phyloP scores from a whole-genome alignment of 1,140 invertebrate genomes.

The Nilaparvata lugens region DNA sequence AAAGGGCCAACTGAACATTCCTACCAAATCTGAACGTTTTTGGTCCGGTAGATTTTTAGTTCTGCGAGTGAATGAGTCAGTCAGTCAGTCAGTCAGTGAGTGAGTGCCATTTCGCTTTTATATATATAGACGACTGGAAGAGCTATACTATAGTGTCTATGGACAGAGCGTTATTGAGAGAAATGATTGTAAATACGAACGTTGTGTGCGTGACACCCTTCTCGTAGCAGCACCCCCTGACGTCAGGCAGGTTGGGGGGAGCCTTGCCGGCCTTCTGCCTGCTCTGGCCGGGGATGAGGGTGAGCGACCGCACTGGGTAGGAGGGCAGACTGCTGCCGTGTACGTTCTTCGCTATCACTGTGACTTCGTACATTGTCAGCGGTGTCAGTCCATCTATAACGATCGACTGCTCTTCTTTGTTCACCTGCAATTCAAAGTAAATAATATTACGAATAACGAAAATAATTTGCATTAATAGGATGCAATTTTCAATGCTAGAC shows the following conservation, averaged over 20 bases:
- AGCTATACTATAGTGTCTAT: too few species aligned
- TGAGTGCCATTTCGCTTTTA: too few species aligned
- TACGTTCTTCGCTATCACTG: conserved; percentile 57
- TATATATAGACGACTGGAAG: too few species aligned
- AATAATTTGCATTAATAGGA: too few species aligned
- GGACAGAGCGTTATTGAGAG: too few species aligned
- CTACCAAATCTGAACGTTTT: too few species aligned
- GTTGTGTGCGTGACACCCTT: conserved; percentile 60
- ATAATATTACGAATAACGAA: too few species aligned
- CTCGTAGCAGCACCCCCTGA: conserved; percentile 55
- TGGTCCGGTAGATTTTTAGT: too few species aligned
- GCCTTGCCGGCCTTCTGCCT: conserved; percentile 40
- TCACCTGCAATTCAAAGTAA: conserved; percentile 30
- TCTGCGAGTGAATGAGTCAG: too few species aligned
- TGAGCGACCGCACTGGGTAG: conserved; percentile 54
- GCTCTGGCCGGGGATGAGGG: conserved; percentile 48
- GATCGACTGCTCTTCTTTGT: conserved; percentile 43
- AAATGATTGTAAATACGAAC: conserved; percentile 25
- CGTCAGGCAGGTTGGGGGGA: conserved; percentile 56
- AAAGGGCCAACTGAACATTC: too few species aligned
- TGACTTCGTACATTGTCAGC: conserved; percentile 74
- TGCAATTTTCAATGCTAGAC: too few species aligned
- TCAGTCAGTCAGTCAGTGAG: too few species aligned
- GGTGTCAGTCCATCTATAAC: conserved; percentile 50
- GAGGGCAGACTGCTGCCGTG: conserved; percentile 65